Conservation (phyloP, 2,888 invertebrate species). For the Tachina lurida region DNA sequence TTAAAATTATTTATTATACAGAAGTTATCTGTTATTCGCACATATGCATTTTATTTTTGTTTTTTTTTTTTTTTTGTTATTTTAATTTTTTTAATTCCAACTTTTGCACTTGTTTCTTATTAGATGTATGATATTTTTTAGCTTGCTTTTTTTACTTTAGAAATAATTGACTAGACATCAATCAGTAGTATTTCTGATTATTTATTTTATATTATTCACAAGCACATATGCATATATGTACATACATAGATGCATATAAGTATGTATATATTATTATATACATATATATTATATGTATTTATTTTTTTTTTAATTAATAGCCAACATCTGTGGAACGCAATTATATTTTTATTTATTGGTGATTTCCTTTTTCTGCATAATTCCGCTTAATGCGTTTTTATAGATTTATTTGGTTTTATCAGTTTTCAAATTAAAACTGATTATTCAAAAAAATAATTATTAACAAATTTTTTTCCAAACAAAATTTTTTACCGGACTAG, state of each 20-base stretch:
- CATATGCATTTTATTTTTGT: constrained; percentile 1
- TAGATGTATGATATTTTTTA: constrained; percentile 39
- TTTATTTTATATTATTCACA: constrained; percentile 1
- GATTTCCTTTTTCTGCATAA: not conserved
- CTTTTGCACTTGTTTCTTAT: constrained; percentile 54
- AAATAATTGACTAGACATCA: constrained; percentile 45
- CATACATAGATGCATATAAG: not conserved
- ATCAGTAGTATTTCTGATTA: constrained; percentile 39
- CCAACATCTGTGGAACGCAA: constrained; percentile 35
- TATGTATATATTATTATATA: too few species aligned
- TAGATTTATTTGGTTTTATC: constrained; percentile 11
- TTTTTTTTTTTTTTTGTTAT: constrained; percentile 1
- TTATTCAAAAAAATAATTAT: not conserved
- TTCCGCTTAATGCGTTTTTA: not conserved
- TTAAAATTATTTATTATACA: not conserved
- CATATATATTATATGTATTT: too few species aligned
- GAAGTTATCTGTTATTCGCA: constrained; percentile 11
- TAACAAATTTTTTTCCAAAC: too few species aligned
- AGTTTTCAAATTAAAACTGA: not conserved
- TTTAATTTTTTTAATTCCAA: constrained; percentile 32
- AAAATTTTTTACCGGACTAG: too few species aligned
- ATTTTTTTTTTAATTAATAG: not conserved
- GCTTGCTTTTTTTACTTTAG: constrained; percentile 12
- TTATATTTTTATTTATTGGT: constrained; percentile 24
- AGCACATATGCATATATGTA: not conserved